A percentile compares a stretch with the other conserved stretches of the same genome.
Evolutionary conservation across 2,113 vertebrate species (phyloP).

Genomic region (Callocephalon fimbriatum): DNA sequence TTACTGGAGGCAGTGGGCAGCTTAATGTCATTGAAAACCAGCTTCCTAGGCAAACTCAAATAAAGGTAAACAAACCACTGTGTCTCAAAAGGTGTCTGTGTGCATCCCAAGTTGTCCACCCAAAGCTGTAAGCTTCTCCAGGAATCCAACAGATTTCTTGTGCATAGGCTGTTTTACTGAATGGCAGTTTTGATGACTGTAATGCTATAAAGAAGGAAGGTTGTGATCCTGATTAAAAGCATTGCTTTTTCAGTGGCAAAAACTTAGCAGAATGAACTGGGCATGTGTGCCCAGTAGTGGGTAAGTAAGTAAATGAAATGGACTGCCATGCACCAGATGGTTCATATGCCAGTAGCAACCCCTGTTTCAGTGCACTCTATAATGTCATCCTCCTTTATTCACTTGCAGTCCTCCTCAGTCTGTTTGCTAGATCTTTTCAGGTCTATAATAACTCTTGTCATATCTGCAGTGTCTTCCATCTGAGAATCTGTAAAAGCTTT

Average conservation of each 20-base stretch:
- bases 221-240: neutral
- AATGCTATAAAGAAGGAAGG: neutral
- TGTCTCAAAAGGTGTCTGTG: neutral
- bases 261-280: neutral
- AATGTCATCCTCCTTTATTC: conserved; percentile 27
- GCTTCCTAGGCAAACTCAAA: neutral
- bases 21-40: neutral
- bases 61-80: neutral
- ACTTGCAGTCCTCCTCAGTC: conserved; percentile 14
- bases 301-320: conserved; percentile 12
- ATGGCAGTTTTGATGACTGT: neutral
- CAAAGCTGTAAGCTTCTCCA: neutral
- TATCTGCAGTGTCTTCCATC: conserved; percentile 52
- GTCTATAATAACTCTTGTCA: conserved; percentile 51
- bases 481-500: conserved; percentile 61
- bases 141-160: neutral
- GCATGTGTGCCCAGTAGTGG: neutral
- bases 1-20: neutral
- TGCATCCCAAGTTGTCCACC: neutral
- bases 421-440: conserved; percentile 50
- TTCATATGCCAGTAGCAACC: conserved; percentile 36
- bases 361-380: neutral
- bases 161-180: neutral
- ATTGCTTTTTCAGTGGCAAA: neutral
- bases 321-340: conserved; percentile 41